phyloP scores from a whole-genome alignment of 2,797 vertebrate species.

The Adelosebastes latens region DNA sequence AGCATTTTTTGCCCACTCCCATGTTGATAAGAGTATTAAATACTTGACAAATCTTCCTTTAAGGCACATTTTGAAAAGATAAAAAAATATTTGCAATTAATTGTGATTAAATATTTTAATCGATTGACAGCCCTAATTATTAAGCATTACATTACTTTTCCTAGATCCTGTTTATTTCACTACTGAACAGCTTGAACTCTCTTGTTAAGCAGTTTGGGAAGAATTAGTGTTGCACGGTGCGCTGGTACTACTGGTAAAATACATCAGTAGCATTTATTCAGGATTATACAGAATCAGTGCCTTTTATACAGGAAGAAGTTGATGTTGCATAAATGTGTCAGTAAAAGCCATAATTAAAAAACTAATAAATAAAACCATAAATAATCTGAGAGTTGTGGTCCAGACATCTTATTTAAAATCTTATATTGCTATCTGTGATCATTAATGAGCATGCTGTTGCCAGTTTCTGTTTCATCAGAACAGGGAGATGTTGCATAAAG shows the following conservation, averaged over 20 bases:
- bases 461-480: slow-evolving; percentile 20
- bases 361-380: background rate
- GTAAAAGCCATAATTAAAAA: background rate
- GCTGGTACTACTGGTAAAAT: background rate
- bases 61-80: too few species aligned
- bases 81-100: too few species aligned
- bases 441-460: background rate
- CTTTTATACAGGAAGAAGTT: background rate
- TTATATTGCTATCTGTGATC: background rate
- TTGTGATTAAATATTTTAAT: too few species aligned
- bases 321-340: background rate
- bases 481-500: slow-evolving; percentile 26
- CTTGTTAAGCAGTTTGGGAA: slow-evolving; percentile 5
- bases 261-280: background rate
- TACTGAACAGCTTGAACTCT: background rate
- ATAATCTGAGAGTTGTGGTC: background rate
- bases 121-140: too few species aligned
- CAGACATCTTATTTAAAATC: background rate
- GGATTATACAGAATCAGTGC: slow-evolving; percentile 8
- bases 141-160: background rate
- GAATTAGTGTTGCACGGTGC: slow-evolving; percentile 10
- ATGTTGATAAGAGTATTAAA: too few species aligned
- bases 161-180: slow-evolving; percentile 20
- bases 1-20: too few species aligned
- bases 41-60: too few species aligned